Conservation (phyloP, 1,140 invertebrate species). For the Acromyrmex echinatior region DNA sequence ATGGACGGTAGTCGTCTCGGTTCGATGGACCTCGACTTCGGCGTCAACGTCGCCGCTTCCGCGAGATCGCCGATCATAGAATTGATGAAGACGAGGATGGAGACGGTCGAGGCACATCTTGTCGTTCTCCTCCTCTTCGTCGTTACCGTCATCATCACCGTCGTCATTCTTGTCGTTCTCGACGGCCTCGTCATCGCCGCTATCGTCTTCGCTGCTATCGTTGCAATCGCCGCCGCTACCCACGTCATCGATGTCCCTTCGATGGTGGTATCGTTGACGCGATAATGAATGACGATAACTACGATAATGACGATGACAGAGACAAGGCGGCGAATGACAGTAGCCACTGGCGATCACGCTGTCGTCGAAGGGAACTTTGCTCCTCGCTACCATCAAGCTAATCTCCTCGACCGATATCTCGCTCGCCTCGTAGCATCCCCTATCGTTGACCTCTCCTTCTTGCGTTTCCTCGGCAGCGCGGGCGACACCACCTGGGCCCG, state of each 20-base stretch:
- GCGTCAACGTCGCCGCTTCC: slow-evolving; percentile 33
- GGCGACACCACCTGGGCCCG: slow-evolving; percentile 78
- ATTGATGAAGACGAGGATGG: slow-evolving; percentile 41
- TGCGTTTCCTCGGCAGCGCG: slow-evolving; percentile 68
- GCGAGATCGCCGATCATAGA: slow-evolving; percentile 58
- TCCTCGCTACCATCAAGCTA: slow-evolving; percentile 64
- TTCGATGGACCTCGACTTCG: slow-evolving; percentile 31
- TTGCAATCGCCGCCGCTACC: slow-evolving; percentile 56
- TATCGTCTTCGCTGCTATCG: slow-evolving; percentile 33
- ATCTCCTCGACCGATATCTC: slow-evolving; percentile 63
- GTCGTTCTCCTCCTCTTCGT: not conserved
- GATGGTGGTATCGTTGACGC: slow-evolving; percentile 51
- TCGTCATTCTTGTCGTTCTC: slow-evolving; percentile 57
- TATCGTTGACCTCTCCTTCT: slow-evolving; percentile 35
- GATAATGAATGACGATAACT: slow-evolving; percentile 60
- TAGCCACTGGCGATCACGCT: slow-evolving; percentile 56
- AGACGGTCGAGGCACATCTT: slow-evolving; percentile 41
- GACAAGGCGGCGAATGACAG: slow-evolving; percentile 62
- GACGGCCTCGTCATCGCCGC: slow-evolving; percentile 18
- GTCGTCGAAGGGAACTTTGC: slow-evolving; percentile 65
- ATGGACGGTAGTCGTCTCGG: slow-evolving; percentile 32
- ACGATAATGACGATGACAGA: slow-evolving; percentile 60
- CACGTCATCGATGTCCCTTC: slow-evolving; percentile 60
- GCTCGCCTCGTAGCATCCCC: slow-evolving; percentile 51
- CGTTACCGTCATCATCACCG: slow-evolving; percentile 33